A percentile compares a stretch with the other conserved stretches of the same genome.
Evolutionary conservation across 2,888 invertebrate genomes (phyloP).

Genomic region (Acrobasis repandana): DNA sequence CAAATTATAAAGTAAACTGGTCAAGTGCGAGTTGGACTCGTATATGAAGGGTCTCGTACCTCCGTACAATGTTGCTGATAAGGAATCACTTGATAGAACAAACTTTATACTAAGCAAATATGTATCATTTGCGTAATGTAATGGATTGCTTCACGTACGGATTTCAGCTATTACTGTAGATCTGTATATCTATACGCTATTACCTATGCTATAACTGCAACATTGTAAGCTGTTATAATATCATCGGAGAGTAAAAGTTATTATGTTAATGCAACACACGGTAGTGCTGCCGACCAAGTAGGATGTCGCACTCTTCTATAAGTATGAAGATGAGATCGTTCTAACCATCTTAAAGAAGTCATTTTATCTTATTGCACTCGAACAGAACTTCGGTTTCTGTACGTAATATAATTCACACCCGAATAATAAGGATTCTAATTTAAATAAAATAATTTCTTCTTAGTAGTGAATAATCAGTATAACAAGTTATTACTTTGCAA

Average conservation of each 20-base stretch:
- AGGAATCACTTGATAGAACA: neutral
- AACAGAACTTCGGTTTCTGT: too few relatives aligned
- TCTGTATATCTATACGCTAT: too few relatives aligned
- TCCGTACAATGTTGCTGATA: neutral
- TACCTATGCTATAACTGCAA: slow-evolving; percentile 41
- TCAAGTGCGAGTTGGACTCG: too few relatives aligned
- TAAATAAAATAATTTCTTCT: too few relatives aligned
- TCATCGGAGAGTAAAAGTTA: slow-evolving; percentile 18
- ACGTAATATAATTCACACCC: too few relatives aligned
- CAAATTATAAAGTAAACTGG: too few relatives aligned
- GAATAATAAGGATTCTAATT: too few relatives aligned
- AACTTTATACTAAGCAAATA: slow-evolving; percentile 48
- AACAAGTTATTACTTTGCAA: too few relatives aligned
- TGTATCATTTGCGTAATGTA: slow-evolving; percentile 23
- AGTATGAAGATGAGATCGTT: neutral
- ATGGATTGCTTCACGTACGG: slow-evolving; percentile 28
- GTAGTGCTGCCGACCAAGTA: slow-evolving; percentile 24
- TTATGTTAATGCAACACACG: slow-evolving; percentile 21
- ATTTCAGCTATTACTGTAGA: slow-evolving; percentile 40
- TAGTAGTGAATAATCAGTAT: too few relatives aligned
- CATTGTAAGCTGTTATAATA: slow-evolving; percentile 37
- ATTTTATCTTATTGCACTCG: too few relatives aligned
- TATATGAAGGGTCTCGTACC: too few relatives aligned
- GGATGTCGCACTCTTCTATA: neutral
- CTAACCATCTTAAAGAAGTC: neutral